Conservation (phyloP, 1,140 invertebrate genomes). For the Euwallacea fornicatus region DNA sequence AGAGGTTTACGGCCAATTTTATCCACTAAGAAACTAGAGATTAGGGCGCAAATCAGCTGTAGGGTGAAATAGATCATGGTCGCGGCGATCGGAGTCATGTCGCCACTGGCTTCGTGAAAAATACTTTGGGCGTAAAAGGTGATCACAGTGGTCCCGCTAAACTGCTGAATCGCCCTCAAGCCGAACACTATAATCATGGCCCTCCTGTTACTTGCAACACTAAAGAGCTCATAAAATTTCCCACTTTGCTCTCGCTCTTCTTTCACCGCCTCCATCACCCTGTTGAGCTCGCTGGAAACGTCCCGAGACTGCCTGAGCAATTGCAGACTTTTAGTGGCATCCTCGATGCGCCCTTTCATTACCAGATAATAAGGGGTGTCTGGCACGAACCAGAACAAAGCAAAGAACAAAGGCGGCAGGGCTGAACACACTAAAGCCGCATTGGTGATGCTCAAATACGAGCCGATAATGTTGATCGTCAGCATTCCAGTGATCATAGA, state of each 20-base stretch:
- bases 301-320: conserved; percentile 63
- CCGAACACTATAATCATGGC: conserved; percentile 65
- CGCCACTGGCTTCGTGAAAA: conserved; percentile 61
- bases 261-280: conserved; percentile 57
- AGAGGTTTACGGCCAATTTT: conserved; percentile 69
- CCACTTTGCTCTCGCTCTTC: conserved; percentile 26
- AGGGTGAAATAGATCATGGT: conserved; percentile 66
- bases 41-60: conserved; percentile 65
- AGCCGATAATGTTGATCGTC: conserved; percentile 67
- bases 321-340: conserved; percentile 64
- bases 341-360: conserved; percentile 59
- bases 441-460: conserved; percentile 60
- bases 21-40: conserved; percentile 70
- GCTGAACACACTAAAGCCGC: conserved; percentile 62
- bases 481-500: conserved; percentile 63
- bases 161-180: conserved; percentile 73
- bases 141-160: conserved; percentile 73
- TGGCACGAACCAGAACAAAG: conserved; percentile 70
- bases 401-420: conserved; percentile 62
- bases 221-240: conserved; percentile 27
- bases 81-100: conserved; percentile 42
- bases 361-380: conserved; percentile 77
- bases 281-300: conserved; percentile 63
- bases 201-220: conserved; percentile 58
- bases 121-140: conserved; percentile 76